Base-by-base conservation (phyloP, 2,888 invertebrate genomes). In the Monochamus alternatus region DNA sequence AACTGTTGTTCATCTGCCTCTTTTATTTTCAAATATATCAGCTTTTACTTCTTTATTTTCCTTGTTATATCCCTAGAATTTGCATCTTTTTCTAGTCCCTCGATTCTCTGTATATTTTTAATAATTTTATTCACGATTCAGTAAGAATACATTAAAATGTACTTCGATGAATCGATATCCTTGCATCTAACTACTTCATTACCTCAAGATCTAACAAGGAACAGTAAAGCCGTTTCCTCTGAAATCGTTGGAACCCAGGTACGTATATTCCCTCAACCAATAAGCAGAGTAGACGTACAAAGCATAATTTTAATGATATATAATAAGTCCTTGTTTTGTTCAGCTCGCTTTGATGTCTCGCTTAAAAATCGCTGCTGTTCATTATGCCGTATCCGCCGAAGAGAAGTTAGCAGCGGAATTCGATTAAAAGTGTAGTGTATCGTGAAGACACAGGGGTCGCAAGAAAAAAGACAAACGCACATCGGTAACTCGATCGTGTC, bases 291-390 rank as follows among this genome's bases (percentile, higher is more conserved):
- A 47, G 47, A 47, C 47, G 12, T 47, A 47, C 47, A 47, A 47
- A 47, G 47, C 47, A 9, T 43, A 38, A n/a, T 38, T 38, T 43
- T 63, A 63, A 63, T 63, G 22, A 63, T 38, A 14, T 12, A 62
- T 10, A n/a, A n/a, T n/a, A 58, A 32, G 62, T 63, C 38, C 62
- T 63, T 38, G 38, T 62, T 38, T 63, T n/a, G 43, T 38, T 14
- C 4, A 0, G 14, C 3, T 63, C 38, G 7, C 62, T 63, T 63
- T 43, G 62, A 43, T 63, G 62, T 43, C 14, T 32, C 31, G 32
- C 32, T 62, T 32, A 43, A 63, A 63, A 63, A 43, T 63, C 43
- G 38, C 43, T 8, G n/a, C 8, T 63, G 32, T 43, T 63, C 62
- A 63, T 63, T 63, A 63, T 22, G 1, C 22, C 22, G 22, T 22